Evolutionary conservation across 2,797 vertebrate genomes (phyloP).

Genomic region (Pogoniulus pusillus): DNA sequence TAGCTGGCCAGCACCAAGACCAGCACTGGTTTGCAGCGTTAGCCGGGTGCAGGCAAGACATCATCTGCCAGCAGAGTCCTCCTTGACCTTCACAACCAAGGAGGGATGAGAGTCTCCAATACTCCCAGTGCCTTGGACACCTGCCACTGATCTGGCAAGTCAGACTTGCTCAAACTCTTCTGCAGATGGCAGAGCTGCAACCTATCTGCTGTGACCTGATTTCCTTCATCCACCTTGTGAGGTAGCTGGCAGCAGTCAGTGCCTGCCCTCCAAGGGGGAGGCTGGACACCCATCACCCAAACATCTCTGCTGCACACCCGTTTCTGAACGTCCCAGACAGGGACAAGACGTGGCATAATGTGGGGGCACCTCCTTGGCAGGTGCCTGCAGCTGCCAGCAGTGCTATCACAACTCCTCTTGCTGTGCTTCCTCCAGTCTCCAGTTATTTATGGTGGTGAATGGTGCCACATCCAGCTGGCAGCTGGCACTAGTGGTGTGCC

Average conservation of each 20-base stretch:
- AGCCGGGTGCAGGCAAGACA: rapidly evolving
- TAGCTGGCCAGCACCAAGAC: neutral
- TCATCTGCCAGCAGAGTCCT: neutral
- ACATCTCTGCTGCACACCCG: neutral
- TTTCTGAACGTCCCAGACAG: neutral
- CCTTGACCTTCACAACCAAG: neutral
- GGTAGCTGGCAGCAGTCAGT: neutral
- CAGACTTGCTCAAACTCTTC: neutral
- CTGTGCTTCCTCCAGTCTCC: rapidly evolving
- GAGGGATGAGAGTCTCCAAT: neutral
- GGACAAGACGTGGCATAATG: neutral
- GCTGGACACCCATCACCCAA: neutral
- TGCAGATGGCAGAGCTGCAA: constrained; percentile 18
- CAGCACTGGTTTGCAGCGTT: neutral
- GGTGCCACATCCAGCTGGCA: too few species aligned
- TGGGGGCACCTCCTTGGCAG: neutral
- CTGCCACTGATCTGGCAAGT: neutral
- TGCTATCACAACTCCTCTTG: neutral
- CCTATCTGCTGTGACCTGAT: neutral
- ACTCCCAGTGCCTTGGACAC: neutral
- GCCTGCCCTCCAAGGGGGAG: rapidly evolving
- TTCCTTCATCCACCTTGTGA: neutral
- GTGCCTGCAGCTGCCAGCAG: neutral
- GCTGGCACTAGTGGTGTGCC: too few species aligned
- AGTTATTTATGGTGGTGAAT: too few species aligned